These are phyloP conservation scores for Troides oblongomaculatus DNA, from an alignment of 2,888 invertebrate species.

Conservation along the genomic window DNA sequence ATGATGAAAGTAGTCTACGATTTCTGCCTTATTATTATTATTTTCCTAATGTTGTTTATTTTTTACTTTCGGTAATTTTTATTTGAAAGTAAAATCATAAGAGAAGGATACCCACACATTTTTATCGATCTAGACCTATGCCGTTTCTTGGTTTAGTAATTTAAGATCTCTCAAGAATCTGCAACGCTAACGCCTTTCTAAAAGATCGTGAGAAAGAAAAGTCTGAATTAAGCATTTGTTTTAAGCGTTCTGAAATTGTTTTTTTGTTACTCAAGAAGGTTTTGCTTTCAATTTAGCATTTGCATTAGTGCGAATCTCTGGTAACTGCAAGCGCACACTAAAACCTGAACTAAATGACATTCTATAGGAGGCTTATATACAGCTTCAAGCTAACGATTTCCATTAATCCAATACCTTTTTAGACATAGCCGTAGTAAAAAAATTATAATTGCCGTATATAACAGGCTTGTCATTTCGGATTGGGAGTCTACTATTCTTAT, in stretches of 20 bases:
- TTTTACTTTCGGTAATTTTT: background rate
- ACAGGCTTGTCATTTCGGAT: too few species aligned
- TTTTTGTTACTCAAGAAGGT: constrained; percentile 24
- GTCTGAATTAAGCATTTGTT: constrained; percentile 24
- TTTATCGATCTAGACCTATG: constrained; percentile 22
- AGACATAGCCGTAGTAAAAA: too few species aligned
- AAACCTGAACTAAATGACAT: too few species aligned
- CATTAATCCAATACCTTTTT: too few species aligned
- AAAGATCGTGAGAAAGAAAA: constrained; percentile 44
- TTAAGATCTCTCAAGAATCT: constrained; percentile 33
- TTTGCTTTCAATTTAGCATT: background rate
- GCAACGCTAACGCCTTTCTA: constrained; percentile 36
- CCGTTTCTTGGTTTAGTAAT: constrained; percentile 40
- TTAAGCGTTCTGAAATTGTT: constrained; percentile 15
- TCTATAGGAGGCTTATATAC: too few species aligned
- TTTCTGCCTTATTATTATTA: background rate
- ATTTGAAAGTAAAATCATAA: background rate
- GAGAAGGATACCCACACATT: constrained; percentile 33
- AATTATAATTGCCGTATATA: too few species aligned
- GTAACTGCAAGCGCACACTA: too few species aligned
- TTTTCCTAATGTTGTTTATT: too few species aligned
- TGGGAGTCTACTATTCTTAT: too few species aligned
- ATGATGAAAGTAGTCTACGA: background rate
- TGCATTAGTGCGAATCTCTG: too few species aligned
- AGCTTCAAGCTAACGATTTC: too few species aligned